Conservation (phyloP, 1,140 invertebrate species). For the Bombyx mandarina region DNA sequence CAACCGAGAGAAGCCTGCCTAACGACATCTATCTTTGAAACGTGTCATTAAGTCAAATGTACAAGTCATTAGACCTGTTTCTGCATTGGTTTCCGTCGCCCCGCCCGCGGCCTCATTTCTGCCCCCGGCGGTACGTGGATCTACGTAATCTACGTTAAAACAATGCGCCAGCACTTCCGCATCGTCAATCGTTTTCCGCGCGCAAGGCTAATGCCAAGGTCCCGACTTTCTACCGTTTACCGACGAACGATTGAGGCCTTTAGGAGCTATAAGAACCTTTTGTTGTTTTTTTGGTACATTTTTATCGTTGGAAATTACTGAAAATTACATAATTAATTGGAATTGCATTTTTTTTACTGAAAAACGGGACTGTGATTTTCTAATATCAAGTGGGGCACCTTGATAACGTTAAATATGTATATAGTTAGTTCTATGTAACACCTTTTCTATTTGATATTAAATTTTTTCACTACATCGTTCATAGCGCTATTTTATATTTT, state of each 20-base stretch:
- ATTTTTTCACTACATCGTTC: too few relatives aligned
- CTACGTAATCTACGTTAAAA: conserved; percentile 38
- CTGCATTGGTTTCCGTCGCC: conserved; percentile 3
- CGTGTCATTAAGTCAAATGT: conserved; percentile 12
- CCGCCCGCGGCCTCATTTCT: conserved; percentile 1
- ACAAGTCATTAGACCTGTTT: conserved; percentile 27
- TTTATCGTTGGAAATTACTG: neutral
- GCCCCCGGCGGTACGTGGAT: conserved; percentile 12
- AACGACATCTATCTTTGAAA: conserved; percentile 10
- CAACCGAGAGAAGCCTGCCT: conserved; percentile 1
- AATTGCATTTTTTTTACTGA: too few relatives aligned
- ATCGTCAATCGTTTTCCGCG: conserved; percentile 49
- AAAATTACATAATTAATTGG: too few relatives aligned
- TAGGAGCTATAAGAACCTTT: neutral
- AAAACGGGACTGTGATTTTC: too few relatives aligned
- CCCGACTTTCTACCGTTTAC: conserved; percentile 40
- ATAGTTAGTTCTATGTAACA: too few relatives aligned
- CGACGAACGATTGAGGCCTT: conserved; percentile 3
- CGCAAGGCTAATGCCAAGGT: conserved; percentile 60
- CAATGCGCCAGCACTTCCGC: conserved; percentile 50
- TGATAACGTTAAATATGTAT: too few relatives aligned
- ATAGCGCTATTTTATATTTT: too few relatives aligned
- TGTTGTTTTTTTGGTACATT: neutral
- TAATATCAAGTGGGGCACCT: too few relatives aligned
- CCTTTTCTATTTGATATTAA: too few relatives aligned